phyloP scores from a whole-genome alignment of 2,113 vertebrate genomes.

The Theristicus caerulescens region DNA sequence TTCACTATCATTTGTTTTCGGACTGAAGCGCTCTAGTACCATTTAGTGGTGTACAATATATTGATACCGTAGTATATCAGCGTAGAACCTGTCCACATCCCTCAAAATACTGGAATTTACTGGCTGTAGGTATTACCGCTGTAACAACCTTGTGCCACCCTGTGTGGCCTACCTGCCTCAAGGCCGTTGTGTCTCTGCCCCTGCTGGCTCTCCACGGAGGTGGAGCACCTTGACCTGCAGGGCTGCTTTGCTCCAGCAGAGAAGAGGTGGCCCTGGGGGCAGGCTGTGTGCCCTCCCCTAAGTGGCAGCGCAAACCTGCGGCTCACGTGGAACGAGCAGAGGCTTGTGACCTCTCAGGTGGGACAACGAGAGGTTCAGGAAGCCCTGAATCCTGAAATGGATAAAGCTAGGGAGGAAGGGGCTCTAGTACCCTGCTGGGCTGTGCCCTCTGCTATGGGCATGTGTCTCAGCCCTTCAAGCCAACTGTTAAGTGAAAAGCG shows the following conservation, averaged over 20 bases:
- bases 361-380: not conserved
- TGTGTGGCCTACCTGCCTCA: not conserved
- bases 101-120: not conserved
- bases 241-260: not conserved
- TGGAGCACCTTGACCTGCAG: not conserved
- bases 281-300: not conserved
- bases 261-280: not conserved
- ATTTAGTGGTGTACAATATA: not conserved
- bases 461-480: not conserved
- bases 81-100: not conserved
- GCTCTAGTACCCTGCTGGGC: not conserved
- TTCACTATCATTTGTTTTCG: not conserved
- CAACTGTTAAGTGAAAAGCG: not conserved
- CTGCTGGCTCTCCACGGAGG: not conserved
- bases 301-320: not conserved
- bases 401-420: not conserved
- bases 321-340: not conserved
- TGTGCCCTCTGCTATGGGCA: not conserved
- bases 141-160: not conserved
- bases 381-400: not conserved
- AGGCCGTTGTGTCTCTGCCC: not conserved
- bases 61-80: accelerated
- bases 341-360: not conserved
- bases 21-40: not conserved
- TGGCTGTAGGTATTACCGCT: not conserved